Evolutionary conservation across 2,888 invertebrate genomes (phyloP).

Genomic region (Philhelius pedissequus): DNA sequence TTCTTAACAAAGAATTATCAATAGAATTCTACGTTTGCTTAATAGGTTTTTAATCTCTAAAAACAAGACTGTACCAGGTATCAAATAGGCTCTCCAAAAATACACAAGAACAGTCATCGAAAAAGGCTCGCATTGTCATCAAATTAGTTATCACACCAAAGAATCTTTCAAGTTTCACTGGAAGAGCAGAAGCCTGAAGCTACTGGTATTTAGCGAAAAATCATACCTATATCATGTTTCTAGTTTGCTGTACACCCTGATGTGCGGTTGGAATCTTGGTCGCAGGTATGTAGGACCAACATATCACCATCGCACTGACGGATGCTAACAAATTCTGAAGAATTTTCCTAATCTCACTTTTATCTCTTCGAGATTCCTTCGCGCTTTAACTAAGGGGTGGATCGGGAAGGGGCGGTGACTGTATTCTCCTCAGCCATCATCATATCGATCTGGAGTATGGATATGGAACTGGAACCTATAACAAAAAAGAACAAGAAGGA

Average conservation of each 20-base stretch:
- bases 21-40: too few relatives aligned
- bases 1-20: too few relatives aligned
- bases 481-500: constrained; percentile 8
- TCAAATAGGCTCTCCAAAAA: too few relatives aligned
- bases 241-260: constrained; percentile 24
- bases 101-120: not conserved
- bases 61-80: too few relatives aligned
- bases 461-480: too few relatives aligned
- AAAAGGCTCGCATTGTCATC: not conserved
- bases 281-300: not conserved
- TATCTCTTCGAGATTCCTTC: not conserved
- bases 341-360: constrained; percentile 41
- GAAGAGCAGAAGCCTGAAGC: constrained; percentile 10
- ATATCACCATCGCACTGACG: not conserved
- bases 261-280: not conserved
- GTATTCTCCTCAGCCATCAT: not conserved
- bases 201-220: constrained; percentile 44
- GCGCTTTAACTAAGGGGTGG: too few relatives aligned
- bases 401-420: constrained; percentile 52
- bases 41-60: too few relatives aligned
- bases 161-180: not conserved
- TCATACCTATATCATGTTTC: constrained; percentile 42
- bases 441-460: constrained; percentile 29
- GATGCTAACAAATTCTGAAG: constrained; percentile 11
- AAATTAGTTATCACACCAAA: constrained; percentile 11